A percentile compares a stretch with the other conserved stretches of the same genome.
phyloP scores from a whole-genome alignment of 2,113 vertebrate genomes.

The Vulpes vulpes region DNA sequence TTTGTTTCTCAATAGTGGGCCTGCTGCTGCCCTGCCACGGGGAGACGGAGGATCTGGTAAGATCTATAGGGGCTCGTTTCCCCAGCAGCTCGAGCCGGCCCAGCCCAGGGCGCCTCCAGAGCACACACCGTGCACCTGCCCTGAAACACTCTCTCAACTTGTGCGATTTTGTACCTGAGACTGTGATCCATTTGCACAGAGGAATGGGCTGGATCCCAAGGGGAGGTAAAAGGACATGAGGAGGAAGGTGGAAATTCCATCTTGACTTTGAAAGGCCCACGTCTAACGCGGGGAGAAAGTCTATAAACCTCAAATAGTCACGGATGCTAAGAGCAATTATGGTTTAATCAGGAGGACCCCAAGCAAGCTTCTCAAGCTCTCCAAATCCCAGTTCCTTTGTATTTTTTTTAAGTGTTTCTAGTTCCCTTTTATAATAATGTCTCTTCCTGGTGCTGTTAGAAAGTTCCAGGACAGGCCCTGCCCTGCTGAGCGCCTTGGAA shows the following conservation, averaged over 20 bases:
- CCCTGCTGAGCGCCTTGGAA: not conserved
- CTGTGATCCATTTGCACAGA: not conserved
- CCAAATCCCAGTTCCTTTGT: not conserved
- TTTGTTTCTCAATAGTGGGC: too few relatives aligned
- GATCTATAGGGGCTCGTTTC: not conserved
- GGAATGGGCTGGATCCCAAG: not conserved
- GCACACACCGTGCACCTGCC: not conserved
- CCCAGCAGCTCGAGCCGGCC: too few relatives aligned
- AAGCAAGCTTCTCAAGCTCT: not conserved
- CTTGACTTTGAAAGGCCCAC: not conserved
- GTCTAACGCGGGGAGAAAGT: not conserved
- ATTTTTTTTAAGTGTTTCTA: not conserved
- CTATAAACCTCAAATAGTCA: not conserved
- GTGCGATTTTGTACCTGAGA: not conserved
- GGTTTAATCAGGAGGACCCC: not conserved
- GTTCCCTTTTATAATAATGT: not conserved
- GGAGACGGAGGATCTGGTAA: not conserved
- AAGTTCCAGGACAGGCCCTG: not conserved
- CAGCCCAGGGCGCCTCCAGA: not conserved
- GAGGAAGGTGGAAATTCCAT: not conserved
- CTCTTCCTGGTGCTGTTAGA: not conserved
- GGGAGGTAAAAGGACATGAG: not conserved
- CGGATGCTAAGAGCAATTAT: not conserved
- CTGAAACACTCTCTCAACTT: not conserved
- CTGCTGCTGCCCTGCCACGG: not conserved